Percentiles rank a stretch among this genome's conserved stretches.
Conservation (phyloP, 2,797 vertebrate genomes). For the Amblyraja radiata region DNA sequence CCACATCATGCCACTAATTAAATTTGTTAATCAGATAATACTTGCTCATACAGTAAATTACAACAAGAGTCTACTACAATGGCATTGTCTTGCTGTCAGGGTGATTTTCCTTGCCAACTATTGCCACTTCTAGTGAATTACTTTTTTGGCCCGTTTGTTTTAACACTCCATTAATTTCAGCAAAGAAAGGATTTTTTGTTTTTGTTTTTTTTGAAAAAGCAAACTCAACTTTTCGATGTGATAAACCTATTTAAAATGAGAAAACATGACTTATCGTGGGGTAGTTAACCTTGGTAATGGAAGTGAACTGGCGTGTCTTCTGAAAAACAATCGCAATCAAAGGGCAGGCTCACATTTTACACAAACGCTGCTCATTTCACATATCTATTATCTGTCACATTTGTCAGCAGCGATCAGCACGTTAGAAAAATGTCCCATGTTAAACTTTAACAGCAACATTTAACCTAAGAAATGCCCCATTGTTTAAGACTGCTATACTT, state of each 20-base stretch:
- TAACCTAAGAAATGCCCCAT: slow-evolving; percentile 23
- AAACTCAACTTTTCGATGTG: slow-evolving; percentile 10
- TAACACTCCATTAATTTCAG: slow-evolving; percentile 28
- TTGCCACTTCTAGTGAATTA: not conserved
- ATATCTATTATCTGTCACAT: slow-evolving; percentile 35
- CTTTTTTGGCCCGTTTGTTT: slow-evolving; percentile 11
- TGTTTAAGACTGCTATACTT: slow-evolving; percentile 11
- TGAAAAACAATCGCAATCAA: not conserved
- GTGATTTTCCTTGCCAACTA: slow-evolving; percentile 3
- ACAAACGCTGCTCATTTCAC: slow-evolving; percentile 26
- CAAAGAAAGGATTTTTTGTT: slow-evolving; percentile 13
- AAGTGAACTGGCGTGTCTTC: not conserved
- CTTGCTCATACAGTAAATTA: slow-evolving; percentile 9
- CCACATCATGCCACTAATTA: slow-evolving; percentile 13
- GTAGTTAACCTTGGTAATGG: slow-evolving; percentile 32
- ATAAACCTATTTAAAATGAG: slow-evolving; percentile 20
- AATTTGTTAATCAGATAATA: slow-evolving; percentile 35
- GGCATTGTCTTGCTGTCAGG: slow-evolving; percentile 20
- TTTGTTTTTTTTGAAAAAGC: not conserved
- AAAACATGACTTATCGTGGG: not conserved
- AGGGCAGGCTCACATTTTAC: slow-evolving; percentile 6
- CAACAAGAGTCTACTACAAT: slow-evolving; percentile 5
- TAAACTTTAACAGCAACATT: slow-evolving; percentile 32
- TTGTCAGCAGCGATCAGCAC: slow-evolving; percentile 20
- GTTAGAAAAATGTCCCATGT: slow-evolving; percentile 24